A percentile compares a stretch with the other conserved stretches of the same genome.
Evolutionary conservation across 2,113 vertebrate species (phyloP).

Genomic region (Notechis scutatus): DNA sequence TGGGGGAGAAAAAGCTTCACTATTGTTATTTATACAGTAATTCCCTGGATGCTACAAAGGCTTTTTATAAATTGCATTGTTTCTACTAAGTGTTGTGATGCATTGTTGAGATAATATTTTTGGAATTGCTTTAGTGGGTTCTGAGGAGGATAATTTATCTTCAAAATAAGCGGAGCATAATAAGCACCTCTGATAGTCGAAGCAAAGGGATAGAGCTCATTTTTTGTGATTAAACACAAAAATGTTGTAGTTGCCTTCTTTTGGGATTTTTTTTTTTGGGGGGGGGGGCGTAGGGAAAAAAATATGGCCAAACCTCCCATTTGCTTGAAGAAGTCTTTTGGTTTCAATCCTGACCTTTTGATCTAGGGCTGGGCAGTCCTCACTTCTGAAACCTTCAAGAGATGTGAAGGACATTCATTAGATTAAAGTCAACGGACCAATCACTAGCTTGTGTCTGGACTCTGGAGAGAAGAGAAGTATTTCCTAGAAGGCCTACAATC

Average conservation of each 20-base stretch:
- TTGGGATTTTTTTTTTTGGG: background rate
- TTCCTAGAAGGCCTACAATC: background rate
- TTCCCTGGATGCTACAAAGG: background rate
- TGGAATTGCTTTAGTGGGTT: background rate
- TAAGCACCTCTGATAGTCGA: background rate
- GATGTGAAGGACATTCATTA: background rate
- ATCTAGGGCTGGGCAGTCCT: background rate
- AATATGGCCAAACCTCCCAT: background rate
- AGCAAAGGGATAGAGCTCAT: background rate
- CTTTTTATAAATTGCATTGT: background rate
- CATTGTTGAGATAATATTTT: background rate
- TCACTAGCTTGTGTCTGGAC: background rate
- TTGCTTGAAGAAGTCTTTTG: background rate
- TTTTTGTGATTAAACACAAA: background rate
- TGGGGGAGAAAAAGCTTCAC: background rate
- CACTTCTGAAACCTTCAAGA: background rate
- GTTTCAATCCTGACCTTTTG: background rate
- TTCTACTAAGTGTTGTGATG: background rate
- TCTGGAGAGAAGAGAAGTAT: background rate
- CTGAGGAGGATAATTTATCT: background rate
- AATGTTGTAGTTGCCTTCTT: background rate
- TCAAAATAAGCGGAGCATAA: background rate
- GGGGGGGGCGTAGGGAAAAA: background rate
- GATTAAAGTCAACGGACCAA: background rate
- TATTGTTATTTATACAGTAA: background rate